Base-by-base conservation (phyloP, 2,113 vertebrate genomes). In the Helogale parvula region DNA sequence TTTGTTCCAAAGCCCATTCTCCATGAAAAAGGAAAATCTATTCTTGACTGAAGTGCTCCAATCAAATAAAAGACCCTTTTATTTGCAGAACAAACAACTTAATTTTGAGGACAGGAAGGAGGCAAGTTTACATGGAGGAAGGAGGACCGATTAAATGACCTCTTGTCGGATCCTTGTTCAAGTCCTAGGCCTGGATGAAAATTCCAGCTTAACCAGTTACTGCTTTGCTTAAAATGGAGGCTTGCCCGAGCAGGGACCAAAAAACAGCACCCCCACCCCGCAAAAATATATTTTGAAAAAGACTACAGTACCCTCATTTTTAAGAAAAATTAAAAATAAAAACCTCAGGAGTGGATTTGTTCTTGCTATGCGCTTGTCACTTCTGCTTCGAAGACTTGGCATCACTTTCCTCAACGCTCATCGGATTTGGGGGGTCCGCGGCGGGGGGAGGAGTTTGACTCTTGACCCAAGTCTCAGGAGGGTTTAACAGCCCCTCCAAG, bases 121-220 rank as follows among this genome's bases (percentile, higher is more conserved):
- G 54, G 31, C 27, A 86, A 87, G 52, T 96, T 88, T 88, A 50
- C n/a, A 66, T 21, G 54, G 63, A 77, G 54, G 29, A 29, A 87
- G 54, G 41, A 96, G 60, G 84, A 87, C 96, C 65, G 81, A 85
- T 92, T 92, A 81, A 94, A 92, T 65, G 93, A 96, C 95, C 93
- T 96, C 97, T 57, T 47, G 23, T 14, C 84, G 87, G 71, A 88
- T 77, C 88, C 96, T 7, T 41, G 72, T 91, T 93, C 94, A 87
- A 89, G 41, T 90, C 83, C 69, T 90, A 84, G 90, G 95, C 97
- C 97, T 74, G 87, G 94, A 96, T 86, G 92, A 88, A 95, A 97
- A 98, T 96, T 97, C 97, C 96, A 98, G 96, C 96, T 97, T 93
- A 98, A 98, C 97, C 94, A 97, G 97, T 98, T 97, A 97, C 96